Evolutionary conservation across 2,113 vertebrate species (phyloP), one percentile per base, ranked within the genome.

Genomic region (Clarias batrachus): DNA sequence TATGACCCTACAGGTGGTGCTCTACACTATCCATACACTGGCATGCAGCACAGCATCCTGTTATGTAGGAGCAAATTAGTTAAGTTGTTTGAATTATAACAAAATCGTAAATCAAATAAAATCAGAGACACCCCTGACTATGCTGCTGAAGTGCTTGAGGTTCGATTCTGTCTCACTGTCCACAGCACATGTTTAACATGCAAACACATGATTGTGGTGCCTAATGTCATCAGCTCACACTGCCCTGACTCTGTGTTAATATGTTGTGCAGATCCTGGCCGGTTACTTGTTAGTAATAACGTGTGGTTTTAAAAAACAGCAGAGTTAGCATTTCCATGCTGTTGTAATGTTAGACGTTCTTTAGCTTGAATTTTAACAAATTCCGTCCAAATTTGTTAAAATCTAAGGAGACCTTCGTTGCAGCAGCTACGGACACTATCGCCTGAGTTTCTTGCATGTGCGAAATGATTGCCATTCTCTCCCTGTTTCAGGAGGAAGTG

Each of bases 401-500:
- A 10, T 63, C 21, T 63, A 71, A 37, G 13, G 41, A 8, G 33
- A 21, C 9, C 41, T 41, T 41, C 5, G 41, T 41, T 3, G 41
- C 37, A 23, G 19, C 21, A 41, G 19, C 33, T 10, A 3, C 25
- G 7, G 21, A 5, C 3, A 21, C 9, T 37, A 25, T 21, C 13
- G 73, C 11, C 21, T 17, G 6, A 11, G 12, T 11, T 79, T 16
- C n/a, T 27, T 60, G 4, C 23, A 23, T 33, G 3, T 37, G 3
- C 60, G 19, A 37, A 23, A 30, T 81, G 30, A 23, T 81, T 48
- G 66, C 48, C 1, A 27, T 77, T 19, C 13, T 41, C 82, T 66
- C 13, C 10, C 25, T 30, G 3, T n/a, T 60, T 3, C 80, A 95
- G 98, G 97, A 98, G 90, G 96, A 96, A 89, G 92, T 93, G 13